phyloP scores from a whole-genome alignment of 2,797 vertebrate genomes.

The Anguilla anguilla region DNA sequence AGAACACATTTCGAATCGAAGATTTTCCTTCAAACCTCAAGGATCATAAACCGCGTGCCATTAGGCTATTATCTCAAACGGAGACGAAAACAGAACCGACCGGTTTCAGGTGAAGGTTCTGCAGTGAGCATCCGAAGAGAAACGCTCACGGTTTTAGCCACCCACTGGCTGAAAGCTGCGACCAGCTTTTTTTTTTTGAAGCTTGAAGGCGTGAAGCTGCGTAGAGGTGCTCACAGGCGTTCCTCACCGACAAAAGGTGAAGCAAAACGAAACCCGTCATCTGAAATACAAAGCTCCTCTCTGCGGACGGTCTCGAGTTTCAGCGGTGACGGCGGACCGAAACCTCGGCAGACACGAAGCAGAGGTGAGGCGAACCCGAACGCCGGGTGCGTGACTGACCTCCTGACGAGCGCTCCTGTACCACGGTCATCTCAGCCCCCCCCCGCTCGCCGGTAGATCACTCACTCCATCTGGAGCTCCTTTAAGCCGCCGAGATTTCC shows the following conservation, averaged over 20 bases:
- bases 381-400: slow-evolving; percentile 66
- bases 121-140: background rate
- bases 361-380: background rate
- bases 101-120: background rate
- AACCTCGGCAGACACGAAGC: background rate
- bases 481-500: slow-evolving; percentile 20
- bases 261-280: background rate
- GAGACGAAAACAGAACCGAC: background rate
- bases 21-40: background rate
- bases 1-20: background rate
- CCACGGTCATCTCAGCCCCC: slow-evolving; percentile 70
- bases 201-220: too few relatives aligned
- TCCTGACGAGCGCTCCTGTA: slow-evolving; percentile 74
- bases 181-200: background rate
- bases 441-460: slow-evolving; percentile 38
- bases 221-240: background rate
- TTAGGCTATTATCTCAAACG: background rate
- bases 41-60: background rate
- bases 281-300: background rate
- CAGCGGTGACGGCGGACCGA: background rate
- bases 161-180: background rate
- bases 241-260: background rate
- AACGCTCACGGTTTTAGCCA: background rate
- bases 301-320: background rate
- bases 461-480: slow-evolving; percentile 40